Percentiles rank a stretch among this genome's conserved stretches.
Conservation (phyloP, 35 echinoderm and acorn worm species). For the Stichopus chloronotus region DNA sequence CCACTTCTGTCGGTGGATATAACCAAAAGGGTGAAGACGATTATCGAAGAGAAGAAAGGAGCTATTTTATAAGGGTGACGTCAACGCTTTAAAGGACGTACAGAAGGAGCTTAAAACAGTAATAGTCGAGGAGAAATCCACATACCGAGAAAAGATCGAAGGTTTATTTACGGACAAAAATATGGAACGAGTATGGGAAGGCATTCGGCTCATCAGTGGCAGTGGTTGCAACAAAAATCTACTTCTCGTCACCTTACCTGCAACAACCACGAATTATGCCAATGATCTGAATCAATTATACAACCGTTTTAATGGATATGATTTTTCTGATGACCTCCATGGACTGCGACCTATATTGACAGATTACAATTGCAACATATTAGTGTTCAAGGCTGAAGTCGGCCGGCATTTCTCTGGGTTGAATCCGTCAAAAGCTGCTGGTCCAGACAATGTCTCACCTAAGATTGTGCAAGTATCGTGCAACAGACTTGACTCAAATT, state of each 20-base stretch:
- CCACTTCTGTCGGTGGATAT: not conserved
- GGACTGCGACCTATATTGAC: not conserved
- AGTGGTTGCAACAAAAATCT: not conserved
- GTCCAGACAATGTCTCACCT: not conserved
- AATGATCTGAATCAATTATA: conserved; percentile 37
- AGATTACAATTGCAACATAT: not conserved
- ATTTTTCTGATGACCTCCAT: not conserved
- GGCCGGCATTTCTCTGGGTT: not conserved
- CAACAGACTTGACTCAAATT: conserved; percentile 6
- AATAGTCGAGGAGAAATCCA: not conserved
- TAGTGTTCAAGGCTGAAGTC: not conserved
- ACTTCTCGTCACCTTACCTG: not conserved
- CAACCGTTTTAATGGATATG: conserved; percentile 16
- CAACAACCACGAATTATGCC: not conserved
- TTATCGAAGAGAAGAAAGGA: not conserved
- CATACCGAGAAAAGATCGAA: conserved; percentile 20
- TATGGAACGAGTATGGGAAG: conserved; percentile 38
- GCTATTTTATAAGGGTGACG: not conserved
- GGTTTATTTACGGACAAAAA: not conserved
- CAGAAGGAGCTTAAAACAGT: conserved; percentile 30
- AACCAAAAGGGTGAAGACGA: not conserved
- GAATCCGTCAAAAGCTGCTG: conserved; percentile 22
- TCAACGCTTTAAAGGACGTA: not conserved
- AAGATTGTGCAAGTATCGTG: not conserved
- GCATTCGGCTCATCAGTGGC: not conserved